Conservation (phyloP, 2,888 invertebrate species). For the Lasioglossum villosulum region DNA sequence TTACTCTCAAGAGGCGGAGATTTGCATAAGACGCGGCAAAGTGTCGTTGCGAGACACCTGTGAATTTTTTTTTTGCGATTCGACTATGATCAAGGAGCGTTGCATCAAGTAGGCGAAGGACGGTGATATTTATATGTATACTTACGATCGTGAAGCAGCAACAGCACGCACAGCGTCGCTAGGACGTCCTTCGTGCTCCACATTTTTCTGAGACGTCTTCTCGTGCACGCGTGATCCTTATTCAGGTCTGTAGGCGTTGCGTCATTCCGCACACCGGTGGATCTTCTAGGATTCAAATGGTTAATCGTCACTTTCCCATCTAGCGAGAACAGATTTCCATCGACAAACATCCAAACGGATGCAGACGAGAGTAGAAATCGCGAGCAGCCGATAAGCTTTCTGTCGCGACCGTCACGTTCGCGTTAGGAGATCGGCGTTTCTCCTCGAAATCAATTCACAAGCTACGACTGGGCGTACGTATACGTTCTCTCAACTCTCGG, state of each 20-base stretch:
- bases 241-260: conserved; percentile 17
- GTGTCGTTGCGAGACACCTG: background rate
- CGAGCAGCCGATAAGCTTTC: background rate
- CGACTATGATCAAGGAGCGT: conserved; percentile 33
- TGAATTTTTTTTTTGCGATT: background rate
- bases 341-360: background rate
- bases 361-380: conserved; percentile 1
- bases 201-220: conserved; percentile 46
- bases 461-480: background rate
- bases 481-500: background rate
- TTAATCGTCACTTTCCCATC: background rate
- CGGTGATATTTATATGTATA: conserved; percentile 32
- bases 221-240: background rate
- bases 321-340: background rate
- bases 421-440: background rate
- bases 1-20: background rate
- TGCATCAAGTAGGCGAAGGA: conserved; percentile 72
- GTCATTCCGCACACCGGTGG: conserved; percentile 4
- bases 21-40: conserved; percentile 4
- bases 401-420: background rate
- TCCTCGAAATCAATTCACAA: background rate
- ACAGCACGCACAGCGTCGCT: conserved; percentile 69
- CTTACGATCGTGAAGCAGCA: conserved; percentile 75
- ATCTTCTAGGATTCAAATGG: background rate
- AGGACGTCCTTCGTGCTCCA: conserved; percentile 69